Evolutionary conservation across 92 coral and sea anemone genomes (phyloP), one percentile per base, ranked within the genome.

Genomic region (Paragorgia papillata): DNA sequence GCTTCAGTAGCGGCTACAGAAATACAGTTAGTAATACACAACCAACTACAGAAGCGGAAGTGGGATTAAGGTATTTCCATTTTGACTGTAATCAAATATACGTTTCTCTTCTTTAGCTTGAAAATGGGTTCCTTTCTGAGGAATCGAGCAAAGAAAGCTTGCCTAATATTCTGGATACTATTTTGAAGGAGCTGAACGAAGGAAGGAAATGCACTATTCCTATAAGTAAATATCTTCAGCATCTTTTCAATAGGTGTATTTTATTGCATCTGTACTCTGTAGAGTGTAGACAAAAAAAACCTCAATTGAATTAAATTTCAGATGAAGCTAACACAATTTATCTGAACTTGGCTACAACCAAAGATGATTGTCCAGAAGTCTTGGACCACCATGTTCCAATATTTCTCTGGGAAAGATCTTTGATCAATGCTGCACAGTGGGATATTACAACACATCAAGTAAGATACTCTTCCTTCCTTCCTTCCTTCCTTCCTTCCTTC

Each of bases 361-460:
- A 61, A 22, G 79, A 69, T 9, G 91, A 87, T 30, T 81, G 92
- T 18, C 76, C 63, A 6, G 54, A 87, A 27, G 93, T 94, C 21
- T 68, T 88, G 68, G 95, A 94, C 56, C 97, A 94, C 69, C 88
- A 94, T 66, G 98, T 94, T 12, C 98, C 98, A 14, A 90, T 94
- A 82, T 94, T 94, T 40, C 74, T 89, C n/a, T 94, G 97, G 88
- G 90, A 91, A 83, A 89, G 86, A 56, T 69, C 80, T 13, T 81
- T 90, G 6, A 74, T 93, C 71, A 73, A 86, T 0, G 79, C 85
- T 1, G 56, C 88, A 44, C 92, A 87, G 29, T 89, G 99, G 99
- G 99, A 95, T 43, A 95, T 95, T 51, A 91, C 99, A 37, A 91
- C 99, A 59, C 91, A 89, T 69, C 97, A 91, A 67, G 97, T 89